Evolutionary conservation across 2,888 invertebrate species (phyloP).

Genomic region (Amphipyra berbera): DNA sequence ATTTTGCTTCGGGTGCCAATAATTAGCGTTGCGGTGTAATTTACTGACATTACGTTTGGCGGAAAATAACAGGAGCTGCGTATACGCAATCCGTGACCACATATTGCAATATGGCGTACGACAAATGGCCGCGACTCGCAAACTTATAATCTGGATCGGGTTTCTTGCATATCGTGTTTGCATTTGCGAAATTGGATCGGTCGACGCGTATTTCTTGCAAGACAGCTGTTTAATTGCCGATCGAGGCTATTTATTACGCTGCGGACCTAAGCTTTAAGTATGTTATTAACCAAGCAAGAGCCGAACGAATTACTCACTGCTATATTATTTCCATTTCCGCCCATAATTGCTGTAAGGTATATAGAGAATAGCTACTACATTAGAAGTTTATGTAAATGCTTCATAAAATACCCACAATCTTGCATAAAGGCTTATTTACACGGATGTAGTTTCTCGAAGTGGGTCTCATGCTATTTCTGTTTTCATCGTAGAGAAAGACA

Average conservation of each 20-base stretch:
- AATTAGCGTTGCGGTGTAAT: slow-evolving; percentile 81
- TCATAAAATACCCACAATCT: not conserved
- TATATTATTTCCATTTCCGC: slow-evolving; percentile 52
- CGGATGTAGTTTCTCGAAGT: too few relatives aligned
- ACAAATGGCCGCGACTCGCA: slow-evolving; percentile 77
- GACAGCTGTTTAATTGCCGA: slow-evolving; percentile 71
- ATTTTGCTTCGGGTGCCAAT: slow-evolving; percentile 70
- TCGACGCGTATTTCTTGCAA: slow-evolving; percentile 62
- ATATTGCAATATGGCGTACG: slow-evolving; percentile 76
- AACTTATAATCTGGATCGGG: slow-evolving; percentile 81
- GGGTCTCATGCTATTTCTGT: too few relatives aligned
- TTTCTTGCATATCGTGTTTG: slow-evolving; percentile 81
- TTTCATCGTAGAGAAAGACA: too few relatives aligned
- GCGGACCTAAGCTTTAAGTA: slow-evolving; percentile 52
- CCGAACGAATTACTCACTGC: slow-evolving; percentile 37
- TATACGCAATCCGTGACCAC: slow-evolving; percentile 74
- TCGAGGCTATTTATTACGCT: slow-evolving; percentile 62
- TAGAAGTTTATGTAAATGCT: not conserved
- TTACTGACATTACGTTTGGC: slow-evolving; percentile 80
- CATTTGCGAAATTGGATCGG: slow-evolving; percentile 74
- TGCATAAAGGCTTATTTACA: too few relatives aligned
- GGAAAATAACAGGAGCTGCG: slow-evolving; percentile 85
- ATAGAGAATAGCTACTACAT: not conserved
- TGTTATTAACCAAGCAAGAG: slow-evolving; percentile 54
- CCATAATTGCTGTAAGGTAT: slow-evolving; percentile 35